These are phyloP conservation scores for Gnathochromis pfefferi DNA, from an alignment of 2,113 vertebrate species.

Conservation along the genomic window DNA sequence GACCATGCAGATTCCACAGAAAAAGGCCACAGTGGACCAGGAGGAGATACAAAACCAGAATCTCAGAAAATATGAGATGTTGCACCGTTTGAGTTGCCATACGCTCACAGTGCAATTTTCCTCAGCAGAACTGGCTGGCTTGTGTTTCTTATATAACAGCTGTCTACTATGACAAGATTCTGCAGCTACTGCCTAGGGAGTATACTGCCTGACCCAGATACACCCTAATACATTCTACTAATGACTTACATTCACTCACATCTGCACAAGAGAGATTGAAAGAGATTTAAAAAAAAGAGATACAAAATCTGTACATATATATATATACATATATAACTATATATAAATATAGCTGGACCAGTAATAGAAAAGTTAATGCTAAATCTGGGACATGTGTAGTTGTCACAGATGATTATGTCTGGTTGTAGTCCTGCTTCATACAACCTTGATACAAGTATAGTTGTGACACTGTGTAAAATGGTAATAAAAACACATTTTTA, in stretches of 20 bases:
- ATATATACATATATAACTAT: neutral
- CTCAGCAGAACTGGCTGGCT: slow-evolving; percentile 26
- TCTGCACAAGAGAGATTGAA: slow-evolving; percentile 29
- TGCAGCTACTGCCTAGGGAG: slow-evolving; percentile 46
- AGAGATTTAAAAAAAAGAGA: neutral
- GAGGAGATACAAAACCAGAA: neutral
- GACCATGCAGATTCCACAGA: neutral
- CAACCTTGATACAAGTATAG: too few relatives aligned
- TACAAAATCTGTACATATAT: neutral
- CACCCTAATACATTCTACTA: slow-evolving; percentile 55
- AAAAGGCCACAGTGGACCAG: neutral
- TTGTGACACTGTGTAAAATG: too few relatives aligned
- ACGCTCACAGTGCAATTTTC: neutral
- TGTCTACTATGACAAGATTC: slow-evolving; percentile 56
- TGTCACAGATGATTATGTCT: too few relatives aligned
- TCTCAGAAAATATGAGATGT: neutral
- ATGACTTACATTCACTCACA: slow-evolving; percentile 54
- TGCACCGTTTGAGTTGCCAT: neutral
- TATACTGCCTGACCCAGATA: slow-evolving; percentile 61
- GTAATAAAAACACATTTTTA: too few relatives aligned
- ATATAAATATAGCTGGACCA: too few relatives aligned
- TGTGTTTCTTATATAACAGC: slow-evolving; percentile 58
- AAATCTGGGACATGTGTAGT: too few relatives aligned
- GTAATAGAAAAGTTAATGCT: too few relatives aligned
- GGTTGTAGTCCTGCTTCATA: too few relatives aligned